Percentiles rank a stretch among this genome's conserved stretches.
Conservation (phyloP, 2,113 vertebrate species). For the cat (Felis catus) region F.catus_Fca126_mat1.0 CM031420.1:152707501-152708000, state of each 20-base stretch:
- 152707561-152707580: neutral
- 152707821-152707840: neutral
- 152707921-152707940: neutral
- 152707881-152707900: neutral
- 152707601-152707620: neutral
- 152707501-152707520: neutral
- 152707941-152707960: neutral
- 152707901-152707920: neutral
- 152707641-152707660: neutral
- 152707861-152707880: neutral
- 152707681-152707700: neutral
- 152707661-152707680: neutral
- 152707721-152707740: neutral
- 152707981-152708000: neutral
- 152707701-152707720: neutral
- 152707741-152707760: neutral
- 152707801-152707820: neutral
- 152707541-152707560: neutral
- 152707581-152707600: neutral
- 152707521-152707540: neutral
- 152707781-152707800: neutral
- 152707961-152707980: neutral
- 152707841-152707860: neutral
- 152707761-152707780: neutral
- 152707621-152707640: neutral